phyloP scores from a whole-genome alignment of 1,140 invertebrate species.

The Pomacea maculata region DNA sequence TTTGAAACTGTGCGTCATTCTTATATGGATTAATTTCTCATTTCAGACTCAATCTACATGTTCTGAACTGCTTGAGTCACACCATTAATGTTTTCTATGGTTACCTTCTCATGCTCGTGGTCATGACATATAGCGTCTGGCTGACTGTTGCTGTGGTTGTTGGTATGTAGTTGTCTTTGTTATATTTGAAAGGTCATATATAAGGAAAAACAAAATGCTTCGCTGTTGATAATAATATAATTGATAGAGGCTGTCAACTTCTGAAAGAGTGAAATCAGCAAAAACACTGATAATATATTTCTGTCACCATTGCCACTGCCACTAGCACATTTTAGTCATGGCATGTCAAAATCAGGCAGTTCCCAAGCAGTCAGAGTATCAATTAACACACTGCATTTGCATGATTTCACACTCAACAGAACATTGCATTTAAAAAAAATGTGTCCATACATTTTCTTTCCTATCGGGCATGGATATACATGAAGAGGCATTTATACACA shows the following conservation, averaged over 20 bases:
- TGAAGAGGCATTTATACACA: no score
- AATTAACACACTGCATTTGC: background rate
- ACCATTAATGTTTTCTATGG: slow-evolving; percentile 87
- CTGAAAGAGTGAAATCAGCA: background rate
- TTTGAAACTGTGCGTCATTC: no score
- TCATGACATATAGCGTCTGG: slow-evolving; percentile 97
- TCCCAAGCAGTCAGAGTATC: background rate
- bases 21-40: background rate
- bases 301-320: background rate
- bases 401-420: no score
- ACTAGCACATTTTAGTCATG: background rate
- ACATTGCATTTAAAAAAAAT: no score
- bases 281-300: no score
- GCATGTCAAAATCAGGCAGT: background rate
- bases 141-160: slow-evolving; percentile 85
- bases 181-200: background rate
- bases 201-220: background rate
- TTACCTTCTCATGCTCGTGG: slow-evolving; percentile 93
- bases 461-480: no score
- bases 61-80: slow-evolving; percentile 74
- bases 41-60: slow-evolving; percentile 32
- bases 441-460: no score
- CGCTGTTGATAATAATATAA: background rate
- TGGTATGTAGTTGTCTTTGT: slow-evolving; percentile 68
- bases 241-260: background rate